These are phyloP conservation scores for Semicossyphus pulcher DNA, from an alignment of 2,113 vertebrate genomes.

Conservation along the genomic window DNA sequence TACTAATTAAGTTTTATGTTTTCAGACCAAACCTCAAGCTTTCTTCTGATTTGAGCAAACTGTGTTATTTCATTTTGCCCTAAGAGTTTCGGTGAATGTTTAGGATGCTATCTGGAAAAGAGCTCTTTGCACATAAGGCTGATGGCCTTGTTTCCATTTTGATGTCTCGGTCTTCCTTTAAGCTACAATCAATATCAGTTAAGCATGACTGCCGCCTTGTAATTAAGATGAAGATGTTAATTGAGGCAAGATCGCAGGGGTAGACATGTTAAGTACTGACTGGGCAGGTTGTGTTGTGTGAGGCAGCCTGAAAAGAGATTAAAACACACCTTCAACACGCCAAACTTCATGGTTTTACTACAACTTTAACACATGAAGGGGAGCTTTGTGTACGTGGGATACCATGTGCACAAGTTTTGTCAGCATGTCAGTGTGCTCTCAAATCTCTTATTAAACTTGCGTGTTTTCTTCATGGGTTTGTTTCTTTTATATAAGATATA, in stretches of 20 bases:
- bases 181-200: constrained; percentile 81
- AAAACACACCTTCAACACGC: constrained; percentile 11
- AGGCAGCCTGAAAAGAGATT: constrained; percentile 38
- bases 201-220: constrained; percentile 79
- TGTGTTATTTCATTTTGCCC: constrained; percentile 4
- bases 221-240: constrained; percentile 81
- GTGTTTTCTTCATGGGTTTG: too few relatives aligned
- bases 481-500: too few relatives aligned
- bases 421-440: too few relatives aligned
- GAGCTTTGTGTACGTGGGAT: too few relatives aligned
- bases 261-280: constrained; percentile 72
- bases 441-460: too few relatives aligned
- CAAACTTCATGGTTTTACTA: too few relatives aligned
- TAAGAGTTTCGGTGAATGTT: neutral
- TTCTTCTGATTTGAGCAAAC: neutral
- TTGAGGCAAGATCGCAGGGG: constrained; percentile 67
- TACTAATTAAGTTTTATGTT: neutral
- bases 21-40: neutral
- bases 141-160: constrained; percentile 69
- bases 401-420: neutral
- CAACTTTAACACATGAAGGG: too few relatives aligned
- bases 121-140: constrained; percentile 36
- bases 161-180: constrained; percentile 73
- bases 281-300: constrained; percentile 56
- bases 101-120: constrained; percentile 10